Conservation (phyloP, 2,888 invertebrate species). For the Lithophane socia region DNA sequence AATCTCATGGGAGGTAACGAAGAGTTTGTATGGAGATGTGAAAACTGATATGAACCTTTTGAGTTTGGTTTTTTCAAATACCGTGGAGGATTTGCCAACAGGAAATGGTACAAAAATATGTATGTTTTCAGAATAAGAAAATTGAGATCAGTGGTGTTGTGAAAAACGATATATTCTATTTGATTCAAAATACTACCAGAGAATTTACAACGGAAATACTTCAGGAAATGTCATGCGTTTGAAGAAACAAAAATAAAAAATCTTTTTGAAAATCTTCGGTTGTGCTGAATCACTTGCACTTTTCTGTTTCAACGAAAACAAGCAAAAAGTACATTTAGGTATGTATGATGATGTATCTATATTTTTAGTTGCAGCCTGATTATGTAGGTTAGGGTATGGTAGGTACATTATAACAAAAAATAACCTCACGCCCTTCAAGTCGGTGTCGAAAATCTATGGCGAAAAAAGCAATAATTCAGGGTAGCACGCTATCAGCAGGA, state of each 20-base stretch:
- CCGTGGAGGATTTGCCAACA: background rate
- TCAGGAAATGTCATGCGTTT: background rate
- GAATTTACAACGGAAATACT: background rate
- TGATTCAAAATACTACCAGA: background rate
- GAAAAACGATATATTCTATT: background rate
- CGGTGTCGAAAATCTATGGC: constrained; percentile 50
- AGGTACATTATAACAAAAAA: constrained; percentile 6
- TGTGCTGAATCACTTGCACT: background rate
- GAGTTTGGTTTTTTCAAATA: constrained; percentile 17
- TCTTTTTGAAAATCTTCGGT: too few species aligned
- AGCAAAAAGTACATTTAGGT: background rate
- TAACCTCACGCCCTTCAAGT: constrained; percentile 29
- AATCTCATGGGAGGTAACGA: constrained; percentile 1
- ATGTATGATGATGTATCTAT: background rate
- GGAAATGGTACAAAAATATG: constrained; percentile 3
- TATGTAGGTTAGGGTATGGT: background rate
- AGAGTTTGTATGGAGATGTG: background rate
- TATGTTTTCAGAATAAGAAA: background rate
- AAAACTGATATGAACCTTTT: constrained; percentile 15
- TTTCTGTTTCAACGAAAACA: background rate
- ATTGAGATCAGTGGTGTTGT: background rate
- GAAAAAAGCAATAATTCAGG: constrained; percentile 60
- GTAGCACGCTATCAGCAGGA: constrained; percentile 50
- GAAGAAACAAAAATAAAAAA: background rate
- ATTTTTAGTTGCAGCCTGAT: background rate